Evolutionary conservation across 2,113 vertebrate species (phyloP).

Genomic region (Dendrocopos noguchii): DNA sequence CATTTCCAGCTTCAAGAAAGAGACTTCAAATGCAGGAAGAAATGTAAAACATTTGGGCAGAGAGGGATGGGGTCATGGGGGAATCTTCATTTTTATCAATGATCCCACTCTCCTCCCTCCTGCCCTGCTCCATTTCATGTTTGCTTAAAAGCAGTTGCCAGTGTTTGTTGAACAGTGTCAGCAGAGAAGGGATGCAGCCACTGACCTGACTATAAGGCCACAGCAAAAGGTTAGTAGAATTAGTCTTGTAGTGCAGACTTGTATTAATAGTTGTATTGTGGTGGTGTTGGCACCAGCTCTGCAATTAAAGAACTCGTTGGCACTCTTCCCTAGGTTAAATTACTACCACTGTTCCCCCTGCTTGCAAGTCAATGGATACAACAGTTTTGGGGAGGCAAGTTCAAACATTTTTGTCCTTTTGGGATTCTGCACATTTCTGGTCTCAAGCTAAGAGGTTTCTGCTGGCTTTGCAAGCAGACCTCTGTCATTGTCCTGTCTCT

Average conservation of each 20-base stretch:
- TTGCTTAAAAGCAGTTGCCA: constrained; percentile 58
- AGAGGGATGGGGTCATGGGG: background rate
- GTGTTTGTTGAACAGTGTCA: constrained; percentile 61
- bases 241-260: constrained; percentile 67
- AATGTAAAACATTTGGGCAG: background rate
- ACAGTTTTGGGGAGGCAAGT: constrained; percentile 35
- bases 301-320: constrained; percentile 74
- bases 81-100: constrained; percentile 24
- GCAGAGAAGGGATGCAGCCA: constrained; percentile 51
- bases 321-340: constrained; percentile 70
- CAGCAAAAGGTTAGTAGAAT: constrained; percentile 77
- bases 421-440: constrained; percentile 22
- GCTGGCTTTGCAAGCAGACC: constrained; percentile 10
- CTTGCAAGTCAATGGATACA: constrained; percentile 50
- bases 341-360: constrained; percentile 9
- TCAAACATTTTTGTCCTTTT: constrained; percentile 25
- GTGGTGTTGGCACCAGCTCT: constrained; percentile 67
- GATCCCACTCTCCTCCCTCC: background rate
- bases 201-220: constrained; percentile 67
- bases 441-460: constrained; percentile 39
- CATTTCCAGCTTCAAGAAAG: constrained; percentile 28
- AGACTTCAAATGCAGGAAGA: background rate
- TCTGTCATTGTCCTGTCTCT: background rate
- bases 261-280: constrained; percentile 76
- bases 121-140: constrained; percentile 12